phyloP scores from a whole-genome alignment of 2,113 vertebrate genomes.

The Podilymbus podiceps region DNA sequence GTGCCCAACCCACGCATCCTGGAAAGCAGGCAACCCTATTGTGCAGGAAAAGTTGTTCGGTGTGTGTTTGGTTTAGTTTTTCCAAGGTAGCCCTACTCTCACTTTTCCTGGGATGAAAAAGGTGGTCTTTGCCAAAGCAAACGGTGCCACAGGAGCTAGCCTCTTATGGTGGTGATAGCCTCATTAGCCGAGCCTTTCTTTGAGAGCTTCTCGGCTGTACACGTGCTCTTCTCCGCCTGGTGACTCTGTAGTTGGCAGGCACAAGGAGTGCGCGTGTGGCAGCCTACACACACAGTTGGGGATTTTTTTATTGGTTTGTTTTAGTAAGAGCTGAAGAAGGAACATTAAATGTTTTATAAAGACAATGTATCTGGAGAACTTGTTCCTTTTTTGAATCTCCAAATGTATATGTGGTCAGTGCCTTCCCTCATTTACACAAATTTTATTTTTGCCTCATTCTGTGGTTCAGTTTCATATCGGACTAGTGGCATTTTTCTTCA shows the following conservation, averaged over 20 bases:
- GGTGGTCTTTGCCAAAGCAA: not conserved
- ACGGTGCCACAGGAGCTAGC: not conserved
- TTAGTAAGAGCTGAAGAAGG: slow-evolving; percentile 15
- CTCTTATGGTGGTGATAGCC: not conserved
- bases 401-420: not conserved
- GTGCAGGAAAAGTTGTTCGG: not conserved
- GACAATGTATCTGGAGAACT: not conserved
- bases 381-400: not conserved
- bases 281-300: not conserved
- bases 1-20: accelerated
- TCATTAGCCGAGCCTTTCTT: not conserved
- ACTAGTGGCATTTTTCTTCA: not conserved
- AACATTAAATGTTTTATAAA: slow-evolving; percentile 19
- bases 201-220: not conserved
- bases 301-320: slow-evolving; percentile 11
- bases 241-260: not conserved
- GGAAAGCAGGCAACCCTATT: not conserved
- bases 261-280: not conserved
- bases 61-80: not conserved
- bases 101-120: not conserved
- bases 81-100: not conserved
- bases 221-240: not conserved
- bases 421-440: not conserved
- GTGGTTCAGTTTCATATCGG: slow-evolving; percentile 44
- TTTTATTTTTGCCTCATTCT: slow-evolving; percentile 31